These are phyloP conservation scores for Acrocephalus kingi DNA, from an alignment of 2,113 vertebrate species.

Conservation along the genomic window DNA sequence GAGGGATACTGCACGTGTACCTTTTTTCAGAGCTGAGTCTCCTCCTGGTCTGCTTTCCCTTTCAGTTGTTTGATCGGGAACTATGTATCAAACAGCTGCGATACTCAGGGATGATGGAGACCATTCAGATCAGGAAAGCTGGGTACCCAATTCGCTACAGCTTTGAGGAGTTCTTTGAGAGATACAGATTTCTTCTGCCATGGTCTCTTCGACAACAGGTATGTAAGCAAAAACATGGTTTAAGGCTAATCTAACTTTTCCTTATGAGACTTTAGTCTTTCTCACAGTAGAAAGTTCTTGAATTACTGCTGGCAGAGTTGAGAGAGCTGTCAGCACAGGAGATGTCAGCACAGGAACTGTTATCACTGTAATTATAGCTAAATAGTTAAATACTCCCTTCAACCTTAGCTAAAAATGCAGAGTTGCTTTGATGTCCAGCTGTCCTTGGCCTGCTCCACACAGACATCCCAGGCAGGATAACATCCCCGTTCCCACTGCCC, in stretches of 20 bases:
- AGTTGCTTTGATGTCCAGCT: background rate
- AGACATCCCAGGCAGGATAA: background rate
- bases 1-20: background rate
- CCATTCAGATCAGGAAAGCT: slow-evolving; percentile 88
- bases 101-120: slow-evolving; percentile 97
- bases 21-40: background rate
- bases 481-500: background rate
- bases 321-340: background rate
- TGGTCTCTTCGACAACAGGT: slow-evolving; percentile 47
- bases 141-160: slow-evolving; percentile 92
- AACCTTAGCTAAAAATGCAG: background rate
- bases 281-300: background rate
- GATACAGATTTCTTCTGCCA: slow-evolving; percentile 83
- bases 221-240: background rate
- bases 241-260: background rate
- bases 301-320: background rate
- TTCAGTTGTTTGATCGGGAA: slow-evolving; percentile 89
- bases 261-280: background rate
- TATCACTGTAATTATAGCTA: background rate
- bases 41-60: background rate
- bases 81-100: slow-evolving; percentile 91
- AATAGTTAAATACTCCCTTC: background rate
- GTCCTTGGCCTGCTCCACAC: background rate
- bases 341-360: background rate
- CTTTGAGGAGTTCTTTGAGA: slow-evolving; percentile 85